Conservation (phyloP, 1,140 invertebrate genomes). For the Drosophila albomicans region DNA sequence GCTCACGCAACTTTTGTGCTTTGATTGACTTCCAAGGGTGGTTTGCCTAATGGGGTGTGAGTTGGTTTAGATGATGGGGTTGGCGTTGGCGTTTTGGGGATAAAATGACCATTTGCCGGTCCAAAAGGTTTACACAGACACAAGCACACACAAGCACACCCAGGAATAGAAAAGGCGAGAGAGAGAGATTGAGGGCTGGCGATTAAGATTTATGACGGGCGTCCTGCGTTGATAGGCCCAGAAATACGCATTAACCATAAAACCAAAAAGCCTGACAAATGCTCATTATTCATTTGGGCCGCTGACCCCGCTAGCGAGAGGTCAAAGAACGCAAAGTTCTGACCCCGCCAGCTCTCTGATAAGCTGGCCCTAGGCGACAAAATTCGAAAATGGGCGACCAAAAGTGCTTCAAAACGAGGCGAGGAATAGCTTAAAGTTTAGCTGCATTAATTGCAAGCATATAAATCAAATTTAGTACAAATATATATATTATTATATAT, state of each 20-base stretch:
- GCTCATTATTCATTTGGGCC: constrained; percentile 59
- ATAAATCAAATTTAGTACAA: background rate
- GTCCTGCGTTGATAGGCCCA: constrained; percentile 30
- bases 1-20: constrained; percentile 38
- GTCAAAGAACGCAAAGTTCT: constrained; percentile 60
- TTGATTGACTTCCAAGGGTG: constrained; percentile 30
- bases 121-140: background rate
- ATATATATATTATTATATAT: constrained; percentile 13
- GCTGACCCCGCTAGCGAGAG: constrained; percentile 50
- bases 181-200: constrained; percentile 37
- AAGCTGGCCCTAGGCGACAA: constrained; percentile 6
- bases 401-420: background rate
- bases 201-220: constrained; percentile 73
- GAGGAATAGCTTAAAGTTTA: background rate
- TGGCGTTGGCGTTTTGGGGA: background rate
- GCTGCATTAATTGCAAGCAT: constrained; percentile 12
- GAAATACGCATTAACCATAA: constrained; percentile 46
- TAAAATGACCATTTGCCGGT: background rate
- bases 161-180: constrained; percentile 14
- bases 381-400: background rate
- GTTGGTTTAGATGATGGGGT: background rate
- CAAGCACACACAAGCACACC: background rate
- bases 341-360: constrained; percentile 27
- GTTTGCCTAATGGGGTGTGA: background rate
- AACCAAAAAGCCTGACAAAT: constrained; percentile 53